Evolutionary conservation across 2,888 invertebrate genomes (phyloP).

Genomic region (Mythimna pallens): DNA sequence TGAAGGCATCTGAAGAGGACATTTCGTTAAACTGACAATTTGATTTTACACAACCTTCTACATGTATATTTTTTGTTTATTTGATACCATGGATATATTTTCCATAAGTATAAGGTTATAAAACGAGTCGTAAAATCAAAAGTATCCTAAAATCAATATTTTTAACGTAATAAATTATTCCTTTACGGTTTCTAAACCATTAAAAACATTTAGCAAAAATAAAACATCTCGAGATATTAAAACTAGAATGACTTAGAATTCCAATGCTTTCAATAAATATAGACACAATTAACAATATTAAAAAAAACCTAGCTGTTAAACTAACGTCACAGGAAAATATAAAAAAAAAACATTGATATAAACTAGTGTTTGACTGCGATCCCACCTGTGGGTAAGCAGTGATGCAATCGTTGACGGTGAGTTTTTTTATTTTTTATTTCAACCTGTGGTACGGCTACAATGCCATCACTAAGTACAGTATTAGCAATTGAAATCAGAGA

Average conservation of each 20-base stretch:
- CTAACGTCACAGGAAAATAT: background rate
- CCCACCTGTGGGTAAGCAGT: no score
- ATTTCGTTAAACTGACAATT: no score
- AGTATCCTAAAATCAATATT: background rate
- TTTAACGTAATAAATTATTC: constrained; percentile 3
- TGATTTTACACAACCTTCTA: no score
- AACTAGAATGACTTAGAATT: constrained; percentile 5
- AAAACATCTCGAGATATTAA: background rate
- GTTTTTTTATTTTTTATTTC: background rate
- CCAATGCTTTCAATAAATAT: background rate
- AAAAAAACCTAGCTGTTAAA: background rate
- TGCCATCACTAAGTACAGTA: constrained; percentile 71
- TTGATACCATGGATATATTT: background rate
- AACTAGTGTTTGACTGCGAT: no score
- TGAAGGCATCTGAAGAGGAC: no score
- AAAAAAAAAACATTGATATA: no score
- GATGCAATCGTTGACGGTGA: no score
- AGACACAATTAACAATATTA: background rate
- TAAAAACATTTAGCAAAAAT: constrained; percentile 4
- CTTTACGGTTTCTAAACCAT: constrained; percentile 1
- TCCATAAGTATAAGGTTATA: background rate
- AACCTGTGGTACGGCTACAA: constrained; percentile 68
- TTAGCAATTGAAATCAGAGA: constrained; percentile 86
- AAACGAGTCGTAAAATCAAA: background rate
- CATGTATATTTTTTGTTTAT: background rate